Percentiles rank a stretch among this genome's conserved stretches.
Conservation (phyloP, 2,888 invertebrate genomes). For the Drosophila pseudotalamancana region DNA sequence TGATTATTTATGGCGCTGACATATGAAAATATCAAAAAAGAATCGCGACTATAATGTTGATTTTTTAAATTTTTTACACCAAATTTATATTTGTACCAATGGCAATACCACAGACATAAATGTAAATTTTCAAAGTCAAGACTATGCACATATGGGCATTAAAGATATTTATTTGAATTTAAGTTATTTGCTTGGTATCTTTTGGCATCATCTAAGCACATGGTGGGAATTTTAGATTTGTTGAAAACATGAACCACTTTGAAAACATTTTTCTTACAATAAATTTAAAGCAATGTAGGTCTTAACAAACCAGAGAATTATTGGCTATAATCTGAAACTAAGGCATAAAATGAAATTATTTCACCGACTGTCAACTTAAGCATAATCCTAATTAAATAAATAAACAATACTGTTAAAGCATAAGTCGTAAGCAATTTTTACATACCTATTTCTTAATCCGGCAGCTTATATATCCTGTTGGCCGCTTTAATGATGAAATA, state of each 20-base stretch:
- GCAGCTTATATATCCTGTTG: constrained; percentile 4
- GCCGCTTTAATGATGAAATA: constrained; percentile 20
- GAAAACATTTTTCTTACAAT: not conserved
- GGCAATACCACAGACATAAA: constrained; percentile 42
- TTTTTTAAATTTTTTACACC: constrained; percentile 40
- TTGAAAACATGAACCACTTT: not conserved
- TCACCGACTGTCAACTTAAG: constrained; percentile 1
- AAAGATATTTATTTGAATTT: constrained; percentile 55
- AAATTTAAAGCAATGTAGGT: not conserved
- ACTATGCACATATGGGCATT: constrained; percentile 7
- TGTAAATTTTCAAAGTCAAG: constrained; percentile 55
- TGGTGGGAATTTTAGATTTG: not conserved
- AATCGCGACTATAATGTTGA: constrained; percentile 36
- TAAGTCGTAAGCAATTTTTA: not conserved
- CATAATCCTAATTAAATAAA: not conserved
- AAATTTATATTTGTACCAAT: constrained; percentile 36
- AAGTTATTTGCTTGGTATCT: constrained; percentile 44
- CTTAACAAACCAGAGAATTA: constrained; percentile 3
- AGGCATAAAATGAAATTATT: constrained; percentile 48
- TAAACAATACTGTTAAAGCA: not conserved
- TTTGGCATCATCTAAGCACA: constrained; percentile 49
- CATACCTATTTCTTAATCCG: constrained; percentile 18
- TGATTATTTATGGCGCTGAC: constrained; percentile 69
- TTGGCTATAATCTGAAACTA: constrained; percentile 23
- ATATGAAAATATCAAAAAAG: constrained; percentile 26